Evolutionary conservation across 2,797 vertebrate species (phyloP).

Genomic region (Petrocephalus schoutedeni): DNA sequence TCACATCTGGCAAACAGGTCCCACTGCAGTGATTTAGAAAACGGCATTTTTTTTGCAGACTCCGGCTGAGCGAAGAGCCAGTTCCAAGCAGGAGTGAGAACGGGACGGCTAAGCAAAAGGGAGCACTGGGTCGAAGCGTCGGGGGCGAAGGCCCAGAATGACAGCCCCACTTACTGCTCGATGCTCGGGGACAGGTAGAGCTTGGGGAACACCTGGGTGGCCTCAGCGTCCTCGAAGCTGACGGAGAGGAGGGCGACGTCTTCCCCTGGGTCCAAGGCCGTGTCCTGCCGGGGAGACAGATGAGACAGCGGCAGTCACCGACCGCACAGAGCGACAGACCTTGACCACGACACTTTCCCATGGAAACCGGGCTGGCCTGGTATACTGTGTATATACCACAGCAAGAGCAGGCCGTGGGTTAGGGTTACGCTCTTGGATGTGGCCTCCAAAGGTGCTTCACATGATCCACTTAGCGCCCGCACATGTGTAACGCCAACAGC

Average conservation of each 20-base stretch:
- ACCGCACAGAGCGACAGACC: slow-evolving; percentile 25
- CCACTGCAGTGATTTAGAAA: background rate
- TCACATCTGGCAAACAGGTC: background rate
- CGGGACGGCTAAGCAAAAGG: background rate
- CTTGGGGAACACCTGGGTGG: slow-evolving; percentile 92
- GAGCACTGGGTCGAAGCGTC: background rate
- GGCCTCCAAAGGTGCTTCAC: background rate
- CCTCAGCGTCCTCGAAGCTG: slow-evolving; percentile 94
- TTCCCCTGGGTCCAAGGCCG: slow-evolving; percentile 92
- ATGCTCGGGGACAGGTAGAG: slow-evolving; percentile 93
- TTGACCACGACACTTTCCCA: background rate
- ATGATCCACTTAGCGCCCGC: background rate
- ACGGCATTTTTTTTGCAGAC: background rate
- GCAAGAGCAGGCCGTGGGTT: background rate
- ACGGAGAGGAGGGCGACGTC: slow-evolving; percentile 93
- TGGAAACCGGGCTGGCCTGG: background rate
- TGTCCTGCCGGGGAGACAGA: slow-evolving; percentile 65
- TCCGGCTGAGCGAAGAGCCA: background rate
- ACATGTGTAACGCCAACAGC: background rate
- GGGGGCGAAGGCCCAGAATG: background rate
- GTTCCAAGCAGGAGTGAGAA: background rate
- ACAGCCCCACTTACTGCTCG: slow-evolving; percentile 79
- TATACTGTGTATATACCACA: background rate
- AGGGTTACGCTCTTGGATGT: background rate
- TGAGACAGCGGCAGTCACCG: background rate